Evolutionary conservation across 2,113 vertebrate species (phyloP).

Genomic region (Pica pica): DNA sequence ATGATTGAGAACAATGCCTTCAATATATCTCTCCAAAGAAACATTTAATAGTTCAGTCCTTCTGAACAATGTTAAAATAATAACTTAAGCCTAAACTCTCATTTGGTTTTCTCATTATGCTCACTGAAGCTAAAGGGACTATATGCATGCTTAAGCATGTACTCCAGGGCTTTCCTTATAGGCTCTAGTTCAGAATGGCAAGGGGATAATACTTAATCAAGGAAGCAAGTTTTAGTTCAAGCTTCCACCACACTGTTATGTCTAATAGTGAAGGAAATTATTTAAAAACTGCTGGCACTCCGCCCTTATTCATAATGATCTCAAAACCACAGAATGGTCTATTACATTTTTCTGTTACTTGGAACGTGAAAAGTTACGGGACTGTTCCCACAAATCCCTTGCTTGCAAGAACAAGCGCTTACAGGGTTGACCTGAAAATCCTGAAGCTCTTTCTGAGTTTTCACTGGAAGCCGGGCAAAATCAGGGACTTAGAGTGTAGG

Average conservation of each 20-base stretch:
- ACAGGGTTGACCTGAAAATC: background rate
- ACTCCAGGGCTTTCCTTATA: conserved; percentile 3
- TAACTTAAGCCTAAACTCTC: background rate
- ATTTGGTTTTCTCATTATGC: conserved; percentile 8
- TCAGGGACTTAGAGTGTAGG: background rate
- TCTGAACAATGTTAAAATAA: background rate
- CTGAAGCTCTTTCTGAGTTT: background rate
- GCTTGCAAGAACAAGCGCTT: background rate
- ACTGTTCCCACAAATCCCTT: background rate
- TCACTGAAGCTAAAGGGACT: background rate
- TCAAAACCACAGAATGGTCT: conserved; percentile 20
- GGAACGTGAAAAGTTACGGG: background rate
- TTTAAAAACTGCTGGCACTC: conserved; percentile 19
- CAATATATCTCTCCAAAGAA: background rate
- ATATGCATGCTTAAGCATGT: background rate
- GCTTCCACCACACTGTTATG: background rate
- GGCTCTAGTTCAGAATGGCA: background rate
- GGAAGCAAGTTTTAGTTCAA: conserved; percentile 6
- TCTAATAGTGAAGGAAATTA: conserved; percentile 36
- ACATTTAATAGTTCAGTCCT: background rate
- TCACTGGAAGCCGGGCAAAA: background rate
- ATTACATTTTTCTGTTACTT: background rate
- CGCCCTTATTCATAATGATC: background rate
- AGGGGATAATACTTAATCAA: conserved; percentile 28
- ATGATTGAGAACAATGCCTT: background rate